Conservation (phyloP, 2,113 vertebrate species). For the Columbina picui region DNA sequence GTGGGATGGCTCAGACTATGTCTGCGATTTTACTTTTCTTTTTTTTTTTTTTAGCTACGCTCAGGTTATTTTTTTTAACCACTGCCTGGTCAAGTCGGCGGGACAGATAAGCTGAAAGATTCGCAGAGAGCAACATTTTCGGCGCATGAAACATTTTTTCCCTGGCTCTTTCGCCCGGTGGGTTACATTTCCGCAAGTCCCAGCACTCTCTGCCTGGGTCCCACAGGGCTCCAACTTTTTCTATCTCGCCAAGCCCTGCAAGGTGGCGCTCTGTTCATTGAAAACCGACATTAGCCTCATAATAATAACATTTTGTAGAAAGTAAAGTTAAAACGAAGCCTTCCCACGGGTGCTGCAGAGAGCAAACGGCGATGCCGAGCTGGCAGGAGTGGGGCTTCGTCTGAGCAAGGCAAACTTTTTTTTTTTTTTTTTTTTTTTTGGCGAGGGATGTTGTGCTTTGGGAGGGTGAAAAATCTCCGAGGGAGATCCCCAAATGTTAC, state of each 20-base stretch:
- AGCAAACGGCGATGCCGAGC: not conserved
- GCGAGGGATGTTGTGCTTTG: not conserved
- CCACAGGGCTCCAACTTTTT: constrained; percentile 47
- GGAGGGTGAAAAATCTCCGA: not conserved
- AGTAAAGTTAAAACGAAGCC: constrained; percentile 54
- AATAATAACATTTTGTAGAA: constrained; percentile 55
- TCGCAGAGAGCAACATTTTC: not conserved
- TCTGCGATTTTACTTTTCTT: not conserved
- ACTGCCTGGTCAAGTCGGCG: not conserved
- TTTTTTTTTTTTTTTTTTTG: too few relatives aligned
- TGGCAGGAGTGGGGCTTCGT: not conserved
- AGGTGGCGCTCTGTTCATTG: constrained; percentile 82
- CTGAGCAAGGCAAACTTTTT: not conserved
- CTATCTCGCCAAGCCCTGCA: constrained; percentile 68
- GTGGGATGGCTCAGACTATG: not conserved
- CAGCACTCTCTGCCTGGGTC: constrained; percentile 8
- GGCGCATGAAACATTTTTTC: not conserved
- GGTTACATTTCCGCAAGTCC: not conserved
- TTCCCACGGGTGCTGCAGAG: not conserved
- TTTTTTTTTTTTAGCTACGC: not conserved
- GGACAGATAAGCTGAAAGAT: not conserved
- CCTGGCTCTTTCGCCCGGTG: not conserved
- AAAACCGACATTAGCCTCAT: constrained; percentile 11
- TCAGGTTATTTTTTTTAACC: not conserved
- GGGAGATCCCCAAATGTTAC: not conserved